Evolutionary conservation across 2,113 vertebrate species (phyloP).

Genomic region (Hyaena hyaena): DNA sequence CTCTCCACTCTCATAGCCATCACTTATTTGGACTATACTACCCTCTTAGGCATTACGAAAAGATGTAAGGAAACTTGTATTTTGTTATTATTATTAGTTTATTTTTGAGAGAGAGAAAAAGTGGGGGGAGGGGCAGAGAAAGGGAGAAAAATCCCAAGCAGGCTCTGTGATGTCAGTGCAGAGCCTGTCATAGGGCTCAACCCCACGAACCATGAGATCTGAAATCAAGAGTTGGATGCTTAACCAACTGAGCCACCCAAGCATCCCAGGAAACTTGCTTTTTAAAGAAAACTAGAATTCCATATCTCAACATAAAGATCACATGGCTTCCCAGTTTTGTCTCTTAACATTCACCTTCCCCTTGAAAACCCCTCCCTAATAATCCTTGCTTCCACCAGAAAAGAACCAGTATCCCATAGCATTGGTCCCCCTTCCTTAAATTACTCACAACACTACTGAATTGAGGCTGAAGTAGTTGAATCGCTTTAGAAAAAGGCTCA

Average conservation of each 20-base stretch:
- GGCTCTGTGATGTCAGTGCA: no score
- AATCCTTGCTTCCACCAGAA: background rate
- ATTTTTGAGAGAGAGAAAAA: no score
- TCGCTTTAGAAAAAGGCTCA: background rate
- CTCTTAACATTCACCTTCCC: background rate
- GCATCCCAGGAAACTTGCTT: background rate
- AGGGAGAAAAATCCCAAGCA: no score
- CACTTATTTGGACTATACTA: background rate
- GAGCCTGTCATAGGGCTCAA: no score
- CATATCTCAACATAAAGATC: background rate
- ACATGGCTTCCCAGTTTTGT: background rate
- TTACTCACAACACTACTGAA: background rate
- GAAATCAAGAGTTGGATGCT: no score
- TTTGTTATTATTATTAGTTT: background rate
- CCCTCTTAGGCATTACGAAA: background rate
- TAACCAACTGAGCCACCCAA: no score
- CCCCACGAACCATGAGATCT: no score
- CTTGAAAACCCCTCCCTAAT: background rate
- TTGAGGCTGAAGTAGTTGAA: background rate
- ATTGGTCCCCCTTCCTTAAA: background rate
- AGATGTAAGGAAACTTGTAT: background rate
- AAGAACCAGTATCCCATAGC: background rate
- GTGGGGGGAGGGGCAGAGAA: no score
- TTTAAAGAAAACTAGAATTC: slow-evolving; percentile 22
- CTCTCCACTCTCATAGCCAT: background rate